These are phyloP conservation scores for Empidonax traillii DNA, from an alignment of 2,113 vertebrate genomes.

Conservation along the genomic window DNA sequence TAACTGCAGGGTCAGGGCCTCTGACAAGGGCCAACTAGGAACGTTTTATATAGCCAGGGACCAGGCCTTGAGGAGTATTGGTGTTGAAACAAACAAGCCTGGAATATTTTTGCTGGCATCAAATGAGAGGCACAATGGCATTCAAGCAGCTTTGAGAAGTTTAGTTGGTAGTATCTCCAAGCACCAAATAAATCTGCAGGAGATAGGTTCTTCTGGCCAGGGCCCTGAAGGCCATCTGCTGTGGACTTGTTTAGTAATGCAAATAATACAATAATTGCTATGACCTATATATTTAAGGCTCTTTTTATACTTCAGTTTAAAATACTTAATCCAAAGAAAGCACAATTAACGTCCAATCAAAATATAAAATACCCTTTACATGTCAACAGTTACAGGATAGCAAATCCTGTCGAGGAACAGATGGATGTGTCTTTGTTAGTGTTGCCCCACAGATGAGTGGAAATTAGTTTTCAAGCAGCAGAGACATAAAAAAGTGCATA, in stretches of 20 bases:
- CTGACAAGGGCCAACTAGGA: background rate
- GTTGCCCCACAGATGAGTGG: constrained; percentile 33
- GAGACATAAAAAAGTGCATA: background rate
- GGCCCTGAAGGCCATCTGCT: constrained; percentile 18
- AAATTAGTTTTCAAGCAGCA: constrained; percentile 35
- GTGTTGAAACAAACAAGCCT: constrained; percentile 38
- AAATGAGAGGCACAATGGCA: background rate
- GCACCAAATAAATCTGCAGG: constrained; percentile 54
- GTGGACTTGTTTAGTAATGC: constrained; percentile 51
- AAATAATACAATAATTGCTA: constrained; percentile 65
- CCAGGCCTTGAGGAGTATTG: constrained; percentile 13
- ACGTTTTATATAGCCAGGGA: background rate
- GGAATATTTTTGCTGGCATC: constrained; percentile 58
- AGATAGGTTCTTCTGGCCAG: constrained; percentile 55
- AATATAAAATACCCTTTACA: constrained; percentile 61
- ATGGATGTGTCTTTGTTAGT: constrained; percentile 57
- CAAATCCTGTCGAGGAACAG: constrained; percentile 1
- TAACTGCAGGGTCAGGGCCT: background rate
- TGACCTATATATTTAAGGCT: constrained; percentile 50
- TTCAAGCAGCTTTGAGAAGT: background rate
- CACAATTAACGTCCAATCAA: constrained; percentile 51
- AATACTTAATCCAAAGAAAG: constrained; percentile 67
- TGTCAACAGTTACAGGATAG: constrained; percentile 46
- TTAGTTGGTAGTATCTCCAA: constrained; percentile 55
- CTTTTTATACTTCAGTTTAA: constrained; percentile 48